Percentiles rank a stretch among this genome's conserved stretches.
Conservation (phyloP, 2,797 vertebrate genomes). For the Euphonia xanthogaster region DNA sequence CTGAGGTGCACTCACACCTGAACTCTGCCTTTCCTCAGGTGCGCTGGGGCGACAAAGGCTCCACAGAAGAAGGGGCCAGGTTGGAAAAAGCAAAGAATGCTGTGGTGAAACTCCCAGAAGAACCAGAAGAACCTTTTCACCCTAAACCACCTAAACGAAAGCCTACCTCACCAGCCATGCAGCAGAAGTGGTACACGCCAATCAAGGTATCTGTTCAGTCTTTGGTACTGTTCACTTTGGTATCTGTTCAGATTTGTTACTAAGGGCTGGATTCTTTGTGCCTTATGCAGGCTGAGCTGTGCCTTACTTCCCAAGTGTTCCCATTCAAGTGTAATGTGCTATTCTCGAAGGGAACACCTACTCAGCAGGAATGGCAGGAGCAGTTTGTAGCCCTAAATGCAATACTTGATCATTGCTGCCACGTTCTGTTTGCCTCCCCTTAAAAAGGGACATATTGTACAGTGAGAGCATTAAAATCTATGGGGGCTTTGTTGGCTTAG, state of each 20-base stretch:
- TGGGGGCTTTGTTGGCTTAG: background rate
- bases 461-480: background rate
- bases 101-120: slow-evolving; percentile 86
- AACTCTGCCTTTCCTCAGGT: slow-evolving; percentile 77
- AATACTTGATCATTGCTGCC: background rate
- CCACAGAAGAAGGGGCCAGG: slow-evolving; percentile 93
- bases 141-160: slow-evolving; percentile 72
- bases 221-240: no score
- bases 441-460: background rate
- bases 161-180: slow-evolving; percentile 64
- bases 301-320: background rate
- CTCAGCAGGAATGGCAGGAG: background rate
- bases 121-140: slow-evolving; percentile 78
- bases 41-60: slow-evolving; percentile 96
- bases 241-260: background rate
- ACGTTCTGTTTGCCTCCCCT: background rate
- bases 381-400: background rate
- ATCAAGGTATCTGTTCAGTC: slow-evolving; percentile 82
- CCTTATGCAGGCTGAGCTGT: background rate
- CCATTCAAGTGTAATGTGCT: background rate
- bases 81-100: slow-evolving; percentile 96
- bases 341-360: background rate
- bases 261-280: background rate
- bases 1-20: background rate
- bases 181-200: slow-evolving; percentile 94